A percentile compares a stretch with the other conserved stretches of the same genome.
Conservation (phyloP, 2,797 vertebrate genomes). For the Otus scops region DNA sequence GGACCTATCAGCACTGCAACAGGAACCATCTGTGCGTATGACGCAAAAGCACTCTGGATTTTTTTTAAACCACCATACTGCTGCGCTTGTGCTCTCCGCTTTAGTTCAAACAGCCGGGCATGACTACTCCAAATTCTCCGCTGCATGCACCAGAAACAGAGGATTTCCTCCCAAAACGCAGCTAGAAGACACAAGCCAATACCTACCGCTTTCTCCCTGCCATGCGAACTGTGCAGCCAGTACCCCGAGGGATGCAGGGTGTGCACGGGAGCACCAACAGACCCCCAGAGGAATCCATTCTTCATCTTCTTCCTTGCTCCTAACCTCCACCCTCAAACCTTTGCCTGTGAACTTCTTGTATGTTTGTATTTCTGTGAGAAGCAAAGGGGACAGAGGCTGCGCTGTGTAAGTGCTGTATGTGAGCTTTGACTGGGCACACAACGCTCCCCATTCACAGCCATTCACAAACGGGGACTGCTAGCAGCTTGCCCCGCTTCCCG, state of each 20-base stretch:
- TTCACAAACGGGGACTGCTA: background rate
- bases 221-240: accelerated
- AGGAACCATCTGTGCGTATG: conserved; percentile 58
- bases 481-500: background rate
- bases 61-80: background rate
- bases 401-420: background rate
- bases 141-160: background rate
- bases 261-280: background rate
- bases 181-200: background rate
- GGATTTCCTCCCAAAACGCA: background rate
- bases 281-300: background rate
- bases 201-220: background rate
- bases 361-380: background rate
- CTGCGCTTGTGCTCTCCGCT: background rate
- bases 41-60: conserved; percentile 51
- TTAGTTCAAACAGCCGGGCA: background rate
- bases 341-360: background rate
- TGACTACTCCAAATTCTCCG: background rate
- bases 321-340: background rate
- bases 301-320: background rate
- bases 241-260: background rate
- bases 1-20: conserved; percentile 49
- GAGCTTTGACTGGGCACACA: conserved; percentile 27
- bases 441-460: conserved; percentile 31
- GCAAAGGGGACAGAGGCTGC: conserved; percentile 19